Conservation (phyloP, 2,888 invertebrate genomes). For the Polyploca ridens region DNA sequence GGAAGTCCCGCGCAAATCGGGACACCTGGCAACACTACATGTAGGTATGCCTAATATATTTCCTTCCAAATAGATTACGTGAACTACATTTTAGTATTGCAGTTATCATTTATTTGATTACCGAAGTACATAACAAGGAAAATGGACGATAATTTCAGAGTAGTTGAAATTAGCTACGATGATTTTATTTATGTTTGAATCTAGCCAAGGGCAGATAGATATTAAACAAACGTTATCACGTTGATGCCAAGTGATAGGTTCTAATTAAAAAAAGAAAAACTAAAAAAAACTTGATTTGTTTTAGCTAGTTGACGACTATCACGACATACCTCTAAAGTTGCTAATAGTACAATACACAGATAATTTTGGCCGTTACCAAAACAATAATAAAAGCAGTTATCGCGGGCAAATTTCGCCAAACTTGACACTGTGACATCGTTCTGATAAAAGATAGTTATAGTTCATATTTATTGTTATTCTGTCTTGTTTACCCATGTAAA, state of each 20-base stretch:
- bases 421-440: conserved; percentile 10
- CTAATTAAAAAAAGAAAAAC: no score
- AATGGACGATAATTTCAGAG: neutral
- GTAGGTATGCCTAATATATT: neutral
- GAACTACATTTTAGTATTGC: neutral
- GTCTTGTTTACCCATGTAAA: neutral
- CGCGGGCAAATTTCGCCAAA: neutral
- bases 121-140: neutral
- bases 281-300: no score
- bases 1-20: no score
- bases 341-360: neutral
- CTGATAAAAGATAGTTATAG: conserved; percentile 8
- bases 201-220: neutral
- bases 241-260: no score
- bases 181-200: neutral
- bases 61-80: neutral
- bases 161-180: neutral
- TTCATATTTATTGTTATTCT: conserved; percentile 7
- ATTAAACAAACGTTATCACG: neutral
- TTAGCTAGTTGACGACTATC: neutral
- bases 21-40: no score
- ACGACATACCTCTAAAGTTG: neutral
- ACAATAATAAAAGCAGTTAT: neutral
- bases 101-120: conserved; percentile 7
- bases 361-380: neutral